Percentiles rank a stretch among this genome's conserved stretches.
Conservation (phyloP, 2,888 invertebrate species). For the Drosophila nigricruria region DNA sequence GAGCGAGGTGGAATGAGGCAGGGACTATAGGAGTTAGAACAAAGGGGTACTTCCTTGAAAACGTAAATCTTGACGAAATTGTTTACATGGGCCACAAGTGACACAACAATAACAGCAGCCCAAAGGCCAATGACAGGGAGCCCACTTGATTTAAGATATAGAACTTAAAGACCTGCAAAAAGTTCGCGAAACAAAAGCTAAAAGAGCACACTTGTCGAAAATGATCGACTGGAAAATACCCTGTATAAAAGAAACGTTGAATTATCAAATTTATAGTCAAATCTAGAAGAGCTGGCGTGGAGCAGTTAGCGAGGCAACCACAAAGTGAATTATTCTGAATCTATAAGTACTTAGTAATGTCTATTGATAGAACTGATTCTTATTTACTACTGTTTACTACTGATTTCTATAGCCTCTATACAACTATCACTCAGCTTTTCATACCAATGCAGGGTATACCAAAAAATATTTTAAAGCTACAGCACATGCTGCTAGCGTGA, state of each 20-base stretch:
- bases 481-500: conserved; percentile 33
- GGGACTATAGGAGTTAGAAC: not conserved
- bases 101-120: conserved; percentile 17
- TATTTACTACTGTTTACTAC: too few relatives aligned
- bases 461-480: conserved; percentile 31
- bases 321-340: too few relatives aligned
- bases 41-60: conserved; percentile 14
- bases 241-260: not conserved
- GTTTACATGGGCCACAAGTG: conserved; percentile 45
- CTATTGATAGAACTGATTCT: too few relatives aligned
- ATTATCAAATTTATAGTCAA: not conserved
- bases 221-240: not conserved
- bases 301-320: not conserved
- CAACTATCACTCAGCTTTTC: not conserved
- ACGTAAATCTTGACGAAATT: conserved; percentile 54
- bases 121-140: conserved; percentile 40
- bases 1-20: not conserved
- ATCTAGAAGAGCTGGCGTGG: not conserved
- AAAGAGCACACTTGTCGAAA: not conserved
- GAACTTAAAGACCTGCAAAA: conserved; percentile 23
- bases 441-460: not conserved
- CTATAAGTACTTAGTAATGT: too few relatives aligned
- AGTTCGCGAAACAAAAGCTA: not conserved
- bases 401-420: not conserved
- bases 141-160: conserved; percentile 30